phyloP scores from a whole-genome alignment of 2,113 vertebrate species.

The Rhineura floridana region DNA sequence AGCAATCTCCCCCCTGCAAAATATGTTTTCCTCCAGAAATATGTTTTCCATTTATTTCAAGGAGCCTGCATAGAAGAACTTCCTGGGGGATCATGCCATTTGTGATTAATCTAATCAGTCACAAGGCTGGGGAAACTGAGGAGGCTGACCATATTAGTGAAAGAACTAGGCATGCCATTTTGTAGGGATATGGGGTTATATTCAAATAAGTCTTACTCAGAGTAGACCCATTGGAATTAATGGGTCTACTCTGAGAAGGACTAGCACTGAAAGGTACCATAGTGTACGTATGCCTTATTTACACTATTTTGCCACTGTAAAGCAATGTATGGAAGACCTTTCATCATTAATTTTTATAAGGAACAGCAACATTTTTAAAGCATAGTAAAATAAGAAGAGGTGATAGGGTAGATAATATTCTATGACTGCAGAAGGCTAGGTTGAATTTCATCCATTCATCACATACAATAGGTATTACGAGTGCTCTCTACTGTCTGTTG shows the following conservation, averaged over 20 bases:
- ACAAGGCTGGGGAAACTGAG: neutral
- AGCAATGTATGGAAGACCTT: neutral
- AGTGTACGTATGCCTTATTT: neutral
- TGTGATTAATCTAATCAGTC: neutral
- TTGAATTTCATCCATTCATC: neutral
- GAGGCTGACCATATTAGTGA: neutral
- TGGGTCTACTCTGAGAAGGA: too few relatives aligned
- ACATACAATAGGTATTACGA: neutral
- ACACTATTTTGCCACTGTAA: neutral
- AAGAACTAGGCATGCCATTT: neutral
- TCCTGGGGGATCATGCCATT: neutral
- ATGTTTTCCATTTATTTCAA: neutral
- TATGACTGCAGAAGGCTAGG: neutral
- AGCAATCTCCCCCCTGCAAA: neutral
- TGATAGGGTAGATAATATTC: neutral
- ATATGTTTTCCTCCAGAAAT: neutral
- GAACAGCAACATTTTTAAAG: neutral
- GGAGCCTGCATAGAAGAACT: neutral
- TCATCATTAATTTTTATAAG: neutral
- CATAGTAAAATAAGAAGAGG: neutral
- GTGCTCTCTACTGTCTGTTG: slow-evolving; percentile 29
- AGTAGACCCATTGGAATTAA: too few relatives aligned
- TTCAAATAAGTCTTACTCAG: too few relatives aligned
- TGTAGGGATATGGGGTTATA: neutral
- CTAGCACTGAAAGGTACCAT: too few relatives aligned